Evolutionary conservation across 2,797 vertebrate genomes (phyloP).

Genomic region (Craterocephalus amniculus): DNA sequence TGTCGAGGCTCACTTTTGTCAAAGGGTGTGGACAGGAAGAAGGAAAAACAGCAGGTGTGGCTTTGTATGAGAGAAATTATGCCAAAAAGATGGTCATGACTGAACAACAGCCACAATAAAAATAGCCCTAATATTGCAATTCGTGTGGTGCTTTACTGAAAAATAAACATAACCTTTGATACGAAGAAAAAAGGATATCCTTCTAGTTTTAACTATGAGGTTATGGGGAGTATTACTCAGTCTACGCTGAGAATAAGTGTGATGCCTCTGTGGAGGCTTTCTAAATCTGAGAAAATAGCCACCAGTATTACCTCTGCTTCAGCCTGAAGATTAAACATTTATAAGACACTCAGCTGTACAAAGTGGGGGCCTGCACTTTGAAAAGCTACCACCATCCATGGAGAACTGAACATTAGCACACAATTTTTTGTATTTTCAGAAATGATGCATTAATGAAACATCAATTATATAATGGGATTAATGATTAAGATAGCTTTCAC

Average conservation of each 20-base stretch:
- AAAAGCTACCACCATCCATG: not conserved
- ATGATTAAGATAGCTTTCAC: not conserved
- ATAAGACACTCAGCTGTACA: not conserved
- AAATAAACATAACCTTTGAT: constrained; percentile 9
- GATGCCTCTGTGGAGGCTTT: constrained; percentile 11
- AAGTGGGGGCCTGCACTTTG: not conserved
- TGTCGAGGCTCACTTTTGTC: constrained; percentile 21
- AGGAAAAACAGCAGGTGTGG: constrained; percentile 8
- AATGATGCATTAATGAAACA: not conserved
- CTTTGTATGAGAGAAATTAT: constrained; percentile 1
- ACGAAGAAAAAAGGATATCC: not conserved
- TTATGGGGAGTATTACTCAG: not conserved
- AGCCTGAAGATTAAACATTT: constrained; percentile 3
- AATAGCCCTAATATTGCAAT: constrained; percentile 2
- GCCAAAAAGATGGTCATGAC: not conserved
- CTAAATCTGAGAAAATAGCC: constrained; percentile 2
- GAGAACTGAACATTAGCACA: not conserved
- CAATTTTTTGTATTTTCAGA: not conserved
- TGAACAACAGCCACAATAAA: not conserved
- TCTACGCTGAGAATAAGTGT: not conserved
- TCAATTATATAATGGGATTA: not conserved
- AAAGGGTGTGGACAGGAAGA: constrained; percentile 25
- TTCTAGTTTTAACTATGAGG: not conserved
- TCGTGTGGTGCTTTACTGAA: not conserved
- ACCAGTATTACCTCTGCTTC: constrained; percentile 5